These are phyloP conservation scores for Sesamia inferens DNA, from an alignment of 2,888 invertebrate species.

Conservation along the genomic window DNA sequence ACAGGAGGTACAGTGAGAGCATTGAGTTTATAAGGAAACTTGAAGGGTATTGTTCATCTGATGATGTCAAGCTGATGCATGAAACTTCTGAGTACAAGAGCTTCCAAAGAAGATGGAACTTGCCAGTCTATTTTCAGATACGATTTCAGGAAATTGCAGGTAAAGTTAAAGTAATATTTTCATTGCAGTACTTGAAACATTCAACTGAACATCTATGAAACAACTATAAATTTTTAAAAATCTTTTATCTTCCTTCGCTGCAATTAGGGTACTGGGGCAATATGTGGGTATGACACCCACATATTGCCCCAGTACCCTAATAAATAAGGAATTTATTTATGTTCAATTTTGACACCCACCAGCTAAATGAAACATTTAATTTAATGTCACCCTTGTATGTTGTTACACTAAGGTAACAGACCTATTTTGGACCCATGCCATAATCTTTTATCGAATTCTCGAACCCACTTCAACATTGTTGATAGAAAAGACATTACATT, in stretches of 20 bases:
- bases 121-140: conserved; percentile 99
- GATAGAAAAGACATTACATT: conserved; percentile 15
- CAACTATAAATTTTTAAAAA: neutral
- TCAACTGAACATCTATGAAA: neutral
- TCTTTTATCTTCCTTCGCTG: neutral
- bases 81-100: conserved; percentile 93
- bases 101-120: conserved; percentile 96
- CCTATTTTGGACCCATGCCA: conserved; percentile 15
- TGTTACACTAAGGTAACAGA: conserved; percentile 22
- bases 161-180: conserved; percentile 47
- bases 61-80: conserved; percentile 90
- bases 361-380: neutral
- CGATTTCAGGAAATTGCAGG: conserved; percentile 98
- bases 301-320: too few relatives aligned
- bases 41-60: conserved; percentile 91
- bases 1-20: conserved; percentile 94
- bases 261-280: neutral
- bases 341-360: conserved; percentile 9
- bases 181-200: neutral
- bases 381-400: neutral
- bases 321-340: conserved; percentile 1
- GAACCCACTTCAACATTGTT: conserved; percentile 14
- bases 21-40: conserved; percentile 93
- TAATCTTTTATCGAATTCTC: conserved; percentile 6
- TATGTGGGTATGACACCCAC: conserved; percentile 22